Percentiles rank a stretch among this genome's conserved stretches.
Conservation (phyloP, 1,140 invertebrate genomes). For the Lasaia peninsularis region DNA sequence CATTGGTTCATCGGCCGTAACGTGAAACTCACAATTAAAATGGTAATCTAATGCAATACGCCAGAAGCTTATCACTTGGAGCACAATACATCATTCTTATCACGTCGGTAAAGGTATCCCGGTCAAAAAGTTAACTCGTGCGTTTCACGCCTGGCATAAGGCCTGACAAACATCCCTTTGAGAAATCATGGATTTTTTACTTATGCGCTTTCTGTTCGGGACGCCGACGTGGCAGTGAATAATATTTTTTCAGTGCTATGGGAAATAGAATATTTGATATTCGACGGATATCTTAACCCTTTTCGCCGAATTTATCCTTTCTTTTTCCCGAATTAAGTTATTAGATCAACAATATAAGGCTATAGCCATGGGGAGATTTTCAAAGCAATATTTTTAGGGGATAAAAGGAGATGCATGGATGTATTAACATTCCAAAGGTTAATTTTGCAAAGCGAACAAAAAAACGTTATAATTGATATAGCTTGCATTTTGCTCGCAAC, state of each 20-base stretch:
- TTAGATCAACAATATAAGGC: neutral
- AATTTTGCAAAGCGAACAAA: no score
- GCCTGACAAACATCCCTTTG: constrained; percentile 62
- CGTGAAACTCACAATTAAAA: no score
- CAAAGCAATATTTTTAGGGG: no score
- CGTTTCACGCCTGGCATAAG: constrained; percentile 37
- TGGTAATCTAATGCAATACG: neutral
- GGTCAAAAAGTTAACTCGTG: constrained; percentile 72
- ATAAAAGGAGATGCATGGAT: no score
- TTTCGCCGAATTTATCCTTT: neutral
- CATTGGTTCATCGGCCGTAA: no score
- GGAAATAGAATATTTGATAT: constrained; percentile 34
- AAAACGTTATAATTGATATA: no score
- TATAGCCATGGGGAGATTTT: neutral
- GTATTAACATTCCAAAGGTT: no score
- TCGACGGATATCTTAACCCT: constrained; percentile 17
- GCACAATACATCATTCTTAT: constrained; percentile 45
- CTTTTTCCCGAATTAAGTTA: neutral
- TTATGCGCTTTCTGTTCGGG: constrained; percentile 43
- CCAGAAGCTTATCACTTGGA: constrained; percentile 26
- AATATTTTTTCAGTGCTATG: constrained; percentile 34
- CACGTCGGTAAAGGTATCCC: constrained; percentile 67
- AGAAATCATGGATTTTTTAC: constrained; percentile 70
- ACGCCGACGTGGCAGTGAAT: constrained; percentile 33
- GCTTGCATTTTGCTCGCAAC: no score